These are phyloP conservation scores for Agrochola lota DNA, from an alignment of 2,888 invertebrate genomes.

Conservation along the genomic window DNA sequence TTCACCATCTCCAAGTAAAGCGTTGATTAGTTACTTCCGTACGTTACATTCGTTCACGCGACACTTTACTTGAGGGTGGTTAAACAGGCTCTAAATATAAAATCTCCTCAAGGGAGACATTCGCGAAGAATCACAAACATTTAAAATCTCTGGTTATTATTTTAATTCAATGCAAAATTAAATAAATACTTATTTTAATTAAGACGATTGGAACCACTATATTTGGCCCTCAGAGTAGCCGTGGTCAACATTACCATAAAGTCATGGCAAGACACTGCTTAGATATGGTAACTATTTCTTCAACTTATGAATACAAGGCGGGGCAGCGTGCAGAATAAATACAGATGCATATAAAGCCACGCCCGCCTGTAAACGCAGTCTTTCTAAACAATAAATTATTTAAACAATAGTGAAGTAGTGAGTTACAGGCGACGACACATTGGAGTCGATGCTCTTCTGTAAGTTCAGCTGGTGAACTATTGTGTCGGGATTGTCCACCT, in stretches of 20 bases:
- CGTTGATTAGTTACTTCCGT: too few species aligned
- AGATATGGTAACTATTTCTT: conserved; percentile 42
- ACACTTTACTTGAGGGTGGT: too few species aligned
- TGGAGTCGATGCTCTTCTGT: conserved; percentile 72
- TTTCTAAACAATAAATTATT: conserved; percentile 6
- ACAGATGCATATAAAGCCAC: not conserved
- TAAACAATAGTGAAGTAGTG: conserved; percentile 83
- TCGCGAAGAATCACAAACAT: conserved; percentile 2
- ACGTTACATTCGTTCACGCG: too few species aligned
- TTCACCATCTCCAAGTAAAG: too few species aligned
- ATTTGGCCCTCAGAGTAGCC: not conserved
- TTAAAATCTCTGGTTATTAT: not conserved
- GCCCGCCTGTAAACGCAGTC: not conserved
- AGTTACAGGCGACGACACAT: conserved; percentile 72
- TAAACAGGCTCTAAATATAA: not conserved
- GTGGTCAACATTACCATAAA: not conserved
- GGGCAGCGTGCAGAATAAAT: not conserved
- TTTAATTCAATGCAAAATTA: not conserved
- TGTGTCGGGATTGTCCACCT: conserved; percentile 69
- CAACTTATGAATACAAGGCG: not conserved
- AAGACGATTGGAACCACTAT: not conserved
- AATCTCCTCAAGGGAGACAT: not conserved
- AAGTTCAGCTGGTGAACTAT: conserved; percentile 75
- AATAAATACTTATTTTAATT: conserved; percentile 21
- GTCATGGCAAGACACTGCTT: conserved; percentile 14